Percentiles rank a stretch among this genome's conserved stretches.
Evolutionary conservation across 2,888 invertebrate genomes (phyloP).

Genomic region (Scelioninae gen. 2): DNA sequence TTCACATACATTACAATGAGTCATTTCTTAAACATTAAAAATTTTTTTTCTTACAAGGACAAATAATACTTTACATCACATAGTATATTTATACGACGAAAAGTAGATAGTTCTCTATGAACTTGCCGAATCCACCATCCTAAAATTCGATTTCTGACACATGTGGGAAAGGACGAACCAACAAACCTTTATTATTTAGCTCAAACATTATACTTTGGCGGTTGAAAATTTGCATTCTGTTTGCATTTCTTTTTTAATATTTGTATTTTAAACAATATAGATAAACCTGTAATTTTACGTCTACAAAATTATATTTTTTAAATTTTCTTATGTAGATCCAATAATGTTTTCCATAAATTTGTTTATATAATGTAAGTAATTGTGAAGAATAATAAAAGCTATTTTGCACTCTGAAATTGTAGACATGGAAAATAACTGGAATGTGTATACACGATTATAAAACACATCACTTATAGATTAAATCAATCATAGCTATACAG

Average conservation of each 20-base stretch:
- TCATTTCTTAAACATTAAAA: slow-evolving; percentile 33
- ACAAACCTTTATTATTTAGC: slow-evolving; percentile 24
- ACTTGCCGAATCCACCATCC: slow-evolving; percentile 5
- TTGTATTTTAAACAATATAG: no score
- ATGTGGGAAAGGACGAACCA: slow-evolving; percentile 36
- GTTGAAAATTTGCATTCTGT: slow-evolving; percentile 27
- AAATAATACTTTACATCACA: slow-evolving; percentile 39
- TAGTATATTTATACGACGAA: slow-evolving; percentile 30
- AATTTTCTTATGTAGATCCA: not conserved
- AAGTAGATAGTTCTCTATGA: slow-evolving; percentile 14
- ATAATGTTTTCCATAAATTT: slow-evolving; percentile 1
- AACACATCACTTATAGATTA: slow-evolving; percentile 25
- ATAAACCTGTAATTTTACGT: no score
- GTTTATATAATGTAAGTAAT: slow-evolving; percentile 17
- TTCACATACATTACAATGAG: slow-evolving; percentile 9
- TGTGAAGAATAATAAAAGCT: slow-evolving; percentile 29
- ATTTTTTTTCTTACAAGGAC: slow-evolving; percentile 34
- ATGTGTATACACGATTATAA: slow-evolving; percentile 31
- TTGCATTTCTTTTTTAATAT: slow-evolving; percentile 25
- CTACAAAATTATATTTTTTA: not conserved
- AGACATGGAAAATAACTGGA: slow-evolving; percentile 1
- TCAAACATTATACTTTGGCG: slow-evolving; percentile 12
- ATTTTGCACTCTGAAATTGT: no score
- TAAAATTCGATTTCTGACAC: slow-evolving; percentile 7
- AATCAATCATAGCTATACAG: slow-evolving; percentile 37